Base-by-base conservation (phyloP, 2,797 vertebrate genomes). In the Petrocephalus sullivani region DNA sequence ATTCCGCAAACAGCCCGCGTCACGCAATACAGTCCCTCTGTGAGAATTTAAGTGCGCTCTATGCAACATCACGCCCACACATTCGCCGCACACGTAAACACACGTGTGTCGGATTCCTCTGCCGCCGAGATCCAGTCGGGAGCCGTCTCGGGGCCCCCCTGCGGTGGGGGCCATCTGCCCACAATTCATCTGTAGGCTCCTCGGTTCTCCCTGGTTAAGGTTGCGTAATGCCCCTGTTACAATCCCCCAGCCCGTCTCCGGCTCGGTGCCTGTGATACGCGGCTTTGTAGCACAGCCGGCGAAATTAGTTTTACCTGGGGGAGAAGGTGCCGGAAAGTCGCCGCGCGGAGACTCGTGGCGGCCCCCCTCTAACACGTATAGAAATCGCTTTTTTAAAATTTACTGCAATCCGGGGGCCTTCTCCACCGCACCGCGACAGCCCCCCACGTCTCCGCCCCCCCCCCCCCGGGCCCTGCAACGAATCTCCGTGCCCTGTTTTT, bases 131-230 rank as follows among this genome's bases (percentile, higher is more conserved):
- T 71, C 87, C 90, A 90, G 78, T 54, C 33, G 90, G 90, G 60
- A 92, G 88, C 91, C 91, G 90, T 33, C 91, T 82, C 81, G 90
- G 89, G 28, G 41, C 41, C 41, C 28, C 60, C 86, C 87, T 83
- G 81, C 92, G 89, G 89, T 60, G 88, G 90, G 88, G 88, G 33
- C 60, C 12, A 89, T 92, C 2, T 88, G 89, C 67, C 86, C 87
- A 19, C 90, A 91, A 89, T 87, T 87, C 57, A 89, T 91, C 75
- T 91, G 89, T 0, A 51, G 51, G 12, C 87, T 92, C 89, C 83
- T 90, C 67, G 90, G 85, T 60, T 88, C 89, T 37, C 23, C 88
- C 87, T 33, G 83, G 89, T 90, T 83, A 90, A 89, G 87, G 81
- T 56, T 88, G 78, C 57, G 37, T 88, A 49, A 88, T 46, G 61